These are phyloP conservation scores for Seriola quinqueradiata DNA, from an alignment of 2,113 vertebrate species.

Conservation along the genomic window DNA sequence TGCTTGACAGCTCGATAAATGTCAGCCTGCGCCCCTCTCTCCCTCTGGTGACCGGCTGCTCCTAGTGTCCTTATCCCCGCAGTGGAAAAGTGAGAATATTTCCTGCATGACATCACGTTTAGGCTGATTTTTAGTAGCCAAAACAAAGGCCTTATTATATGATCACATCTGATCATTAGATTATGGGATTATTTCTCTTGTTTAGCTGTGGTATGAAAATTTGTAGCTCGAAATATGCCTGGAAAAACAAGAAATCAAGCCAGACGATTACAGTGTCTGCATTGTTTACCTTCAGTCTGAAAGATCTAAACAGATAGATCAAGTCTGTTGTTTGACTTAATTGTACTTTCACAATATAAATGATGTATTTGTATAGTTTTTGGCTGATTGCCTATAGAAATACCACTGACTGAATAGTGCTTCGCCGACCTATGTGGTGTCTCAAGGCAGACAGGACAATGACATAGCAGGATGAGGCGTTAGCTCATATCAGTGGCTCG, in stretches of 20 bases:
- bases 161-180: slow-evolving; percentile 17
- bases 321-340: not conserved
- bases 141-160: slow-evolving; percentile 32
- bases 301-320: not conserved
- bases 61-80: slow-evolving; percentile 55
- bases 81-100: slow-evolving; percentile 70
- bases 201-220: slow-evolving; percentile 18
- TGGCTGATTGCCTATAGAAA: not conserved
- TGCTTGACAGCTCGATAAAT: slow-evolving; percentile 71
- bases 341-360: not conserved
- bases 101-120: slow-evolving; percentile 76
- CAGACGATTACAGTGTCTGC: not conserved
- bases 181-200: not conserved
- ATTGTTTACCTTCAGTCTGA: not conserved
- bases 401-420: not conserved
- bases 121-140: slow-evolving; percentile 31
- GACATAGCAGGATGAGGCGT: slow-evolving; percentile 49
- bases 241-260: not conserved
- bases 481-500: slow-evolving; percentile 42
- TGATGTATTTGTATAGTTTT: not conserved
- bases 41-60: slow-evolving; percentile 49
- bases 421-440: slow-evolving; percentile 15
- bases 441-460: slow-evolving; percentile 47
- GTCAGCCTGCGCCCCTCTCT: slow-evolving; percentile 53
- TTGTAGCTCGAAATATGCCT: not conserved